A percentile compares a stretch with the other conserved stretches of the same genome.
Conservation (phyloP, 2,888 invertebrate genomes). For the Tiliacea citrago region DNA sequence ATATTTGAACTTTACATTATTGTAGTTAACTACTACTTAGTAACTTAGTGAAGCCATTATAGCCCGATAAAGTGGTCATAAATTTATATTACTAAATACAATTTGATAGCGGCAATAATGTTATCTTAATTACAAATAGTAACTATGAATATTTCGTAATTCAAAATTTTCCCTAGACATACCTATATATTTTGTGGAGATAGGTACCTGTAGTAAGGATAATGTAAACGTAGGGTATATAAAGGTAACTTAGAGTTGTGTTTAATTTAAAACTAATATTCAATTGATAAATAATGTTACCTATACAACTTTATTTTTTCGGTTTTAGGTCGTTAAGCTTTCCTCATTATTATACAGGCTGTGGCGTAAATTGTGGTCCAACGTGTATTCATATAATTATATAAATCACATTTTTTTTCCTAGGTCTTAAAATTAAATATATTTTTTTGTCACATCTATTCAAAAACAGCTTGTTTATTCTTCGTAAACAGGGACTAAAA, state of each 20-base stretch:
- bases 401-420: too few relatives aligned
- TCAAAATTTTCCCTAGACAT: conserved; percentile 38
- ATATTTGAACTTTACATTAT: conserved; percentile 17
- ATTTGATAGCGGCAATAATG: conserved; percentile 47
- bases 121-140: conserved; percentile 53
- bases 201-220: too few relatives aligned
- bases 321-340: too few relatives aligned
- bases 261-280: neutral
- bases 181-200: neutral
- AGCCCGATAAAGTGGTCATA: conserved; percentile 35
- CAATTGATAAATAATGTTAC: neutral
- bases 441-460: too few relatives aligned
- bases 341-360: too few relatives aligned
- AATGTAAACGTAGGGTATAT: neutral
- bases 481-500: too few relatives aligned
- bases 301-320: neutral
- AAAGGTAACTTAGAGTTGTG: neutral
- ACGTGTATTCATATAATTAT: too few relatives aligned
- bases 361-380: too few relatives aligned
- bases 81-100: conserved; percentile 53
- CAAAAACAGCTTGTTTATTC: too few relatives aligned
- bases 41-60: conserved; percentile 25
- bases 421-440: too few relatives aligned
- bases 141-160: conserved; percentile 16
- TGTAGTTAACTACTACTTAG: neutral